Evolutionary conservation across 2,113 vertebrate genomes (phyloP), one percentile per base, ranked within the genome.

Genomic region (Aspiorhynchus laticeps): DNA sequence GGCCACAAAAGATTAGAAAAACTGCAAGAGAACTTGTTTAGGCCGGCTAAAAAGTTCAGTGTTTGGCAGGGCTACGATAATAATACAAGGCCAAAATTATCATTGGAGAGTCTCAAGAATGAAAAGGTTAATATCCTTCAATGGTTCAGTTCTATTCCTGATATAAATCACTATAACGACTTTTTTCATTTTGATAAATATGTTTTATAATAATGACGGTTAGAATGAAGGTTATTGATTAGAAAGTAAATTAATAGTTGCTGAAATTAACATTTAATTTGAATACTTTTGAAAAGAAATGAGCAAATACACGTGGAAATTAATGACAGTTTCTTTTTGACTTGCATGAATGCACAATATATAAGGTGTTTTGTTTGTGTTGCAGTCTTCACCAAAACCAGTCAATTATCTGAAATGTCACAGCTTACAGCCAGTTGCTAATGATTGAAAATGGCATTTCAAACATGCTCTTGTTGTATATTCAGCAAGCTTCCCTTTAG

Each of bases 401-500:
- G 84, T 86, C 86, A 86, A 36, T 88, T 75, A 80, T 71, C 65
- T 61, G 56, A 89, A 89, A 90, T 88, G 84, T 28, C 85, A 90
- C 31, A 74, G 33, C 77, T 46, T 28, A 9, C 24, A 59, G 61
- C 43, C 48, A 43, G 84, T 15, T 53, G 36, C 21, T 48, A 51
- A 51, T 46, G 19, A 88, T 61, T 46, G 85, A 48, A 87, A 85
- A 89, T 75, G 53, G 28, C 86, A 83, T 76, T 74, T 79, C 51
- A 67, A 80, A 74, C 2, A 28, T 71, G 31, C 7, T 26, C 28
- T 6, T 67, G 1, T 84, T 77, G 46, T 53, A 28, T n/a, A 73
- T 78, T 75, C 75, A 28, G 61, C 36, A 56, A 8, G 24, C 9
- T 65, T 69, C 77, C 36, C 46, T 86, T 36, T 82, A 65, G 31